phyloP scores from a whole-genome alignment of 1,140 invertebrate species.

The Conus betulinus region DNA sequence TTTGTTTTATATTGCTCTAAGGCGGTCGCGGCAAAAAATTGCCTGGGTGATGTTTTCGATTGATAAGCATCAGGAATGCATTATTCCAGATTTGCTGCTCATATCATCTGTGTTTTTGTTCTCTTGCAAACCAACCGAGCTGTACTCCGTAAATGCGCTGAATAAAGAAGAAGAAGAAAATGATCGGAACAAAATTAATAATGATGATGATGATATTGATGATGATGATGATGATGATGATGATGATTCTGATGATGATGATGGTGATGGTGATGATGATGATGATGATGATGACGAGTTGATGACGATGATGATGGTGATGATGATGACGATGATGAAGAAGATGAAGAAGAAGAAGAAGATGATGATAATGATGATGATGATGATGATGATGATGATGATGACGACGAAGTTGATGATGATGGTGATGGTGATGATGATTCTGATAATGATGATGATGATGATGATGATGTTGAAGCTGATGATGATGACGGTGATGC shows the following conservation, averaged over 20 bases:
- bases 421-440: neutral
- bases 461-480: constrained; percentile 5
- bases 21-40: no score
- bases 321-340: constrained; percentile 11
- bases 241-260: neutral
- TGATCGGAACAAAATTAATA: no score
- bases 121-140: no score
- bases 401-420: constrained; percentile 33
- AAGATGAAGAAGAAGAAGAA: no score
- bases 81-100: no score
- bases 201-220: neutral
- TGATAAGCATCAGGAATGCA: no score
- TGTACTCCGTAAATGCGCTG: no score
- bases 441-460: constrained; percentile 6
- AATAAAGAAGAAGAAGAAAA: neutral
- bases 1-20: no score
- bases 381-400: constrained; percentile 25
- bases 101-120: no score
- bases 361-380: constrained; percentile 12
- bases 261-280: constrained; percentile 19
- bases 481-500: neutral
- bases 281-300: neutral
- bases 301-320: neutral
- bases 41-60: no score
- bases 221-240: constrained; percentile 9